A percentile compares a stretch with the other conserved stretches of the same genome.
Evolutionary conservation across 2,797 vertebrate species (phyloP).

Genomic region (Hirundo rustica): DNA sequence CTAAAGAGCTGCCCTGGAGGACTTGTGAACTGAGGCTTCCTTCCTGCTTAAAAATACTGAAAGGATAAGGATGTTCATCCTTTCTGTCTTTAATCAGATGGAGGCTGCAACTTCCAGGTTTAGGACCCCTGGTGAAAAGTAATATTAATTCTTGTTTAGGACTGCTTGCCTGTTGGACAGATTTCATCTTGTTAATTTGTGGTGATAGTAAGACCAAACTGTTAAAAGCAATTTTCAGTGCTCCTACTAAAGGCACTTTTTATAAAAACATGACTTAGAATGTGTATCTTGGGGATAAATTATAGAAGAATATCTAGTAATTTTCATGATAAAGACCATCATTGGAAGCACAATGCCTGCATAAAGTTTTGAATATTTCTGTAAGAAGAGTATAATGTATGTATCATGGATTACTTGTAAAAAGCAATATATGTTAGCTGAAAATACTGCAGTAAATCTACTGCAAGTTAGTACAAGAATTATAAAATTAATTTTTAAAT

Average conservation of each 20-base stretch:
- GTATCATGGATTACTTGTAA: conserved; percentile 34
- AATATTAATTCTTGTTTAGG: conserved; percentile 54
- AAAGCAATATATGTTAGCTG: conserved; percentile 39
- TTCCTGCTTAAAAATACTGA: conserved; percentile 7
- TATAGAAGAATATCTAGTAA: conserved; percentile 61
- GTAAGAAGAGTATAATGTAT: conserved; percentile 2
- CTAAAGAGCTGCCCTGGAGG: neutral
- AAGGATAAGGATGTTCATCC: conserved; percentile 18
- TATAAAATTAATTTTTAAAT: conserved; percentile 53
- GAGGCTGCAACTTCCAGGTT: conserved; percentile 9
- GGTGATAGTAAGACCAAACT: conserved; percentile 40
- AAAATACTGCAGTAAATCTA: conserved; percentile 39
- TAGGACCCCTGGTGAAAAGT: conserved; percentile 46
- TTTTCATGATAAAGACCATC: conserved; percentile 67
- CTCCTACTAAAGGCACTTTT: conserved; percentile 47
- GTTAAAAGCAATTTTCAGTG: conserved; percentile 59
- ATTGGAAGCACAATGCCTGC: conserved; percentile 36
- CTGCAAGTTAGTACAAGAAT: conserved; percentile 37
- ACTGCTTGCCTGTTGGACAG: conserved; percentile 34
- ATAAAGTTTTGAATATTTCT: conserved; percentile 52
- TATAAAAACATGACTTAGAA: conserved; percentile 64
- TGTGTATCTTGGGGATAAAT: conserved; percentile 68
- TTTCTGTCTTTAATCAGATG: neutral
- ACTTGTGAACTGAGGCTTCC: neutral
- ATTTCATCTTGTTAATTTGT: conserved; percentile 63